Evolutionary conservation across 2,113 vertebrate genomes (phyloP).

Genomic region (Corythornis cristatus): DNA sequence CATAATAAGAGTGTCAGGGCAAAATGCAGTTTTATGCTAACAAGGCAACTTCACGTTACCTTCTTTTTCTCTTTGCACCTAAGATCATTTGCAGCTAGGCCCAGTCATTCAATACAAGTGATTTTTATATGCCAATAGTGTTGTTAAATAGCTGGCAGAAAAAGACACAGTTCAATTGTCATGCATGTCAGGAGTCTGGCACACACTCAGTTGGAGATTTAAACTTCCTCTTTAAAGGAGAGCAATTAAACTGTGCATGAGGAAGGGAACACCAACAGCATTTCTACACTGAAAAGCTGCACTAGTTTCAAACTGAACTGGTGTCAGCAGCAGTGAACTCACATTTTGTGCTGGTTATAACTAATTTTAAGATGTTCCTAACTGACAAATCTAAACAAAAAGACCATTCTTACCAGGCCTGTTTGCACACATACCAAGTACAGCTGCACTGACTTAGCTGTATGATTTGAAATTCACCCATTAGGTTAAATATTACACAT

Average conservation of each 20-base stretch:
- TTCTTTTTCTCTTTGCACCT: background rate
- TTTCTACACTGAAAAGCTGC: background rate
- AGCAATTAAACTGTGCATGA: slow-evolving; percentile 24
- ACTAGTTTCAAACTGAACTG: background rate
- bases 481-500: background rate
- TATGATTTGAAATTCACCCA: background rate
- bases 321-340: background rate
- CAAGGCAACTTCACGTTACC: background rate
- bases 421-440: background rate
- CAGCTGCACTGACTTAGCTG: background rate
- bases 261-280: background rate
- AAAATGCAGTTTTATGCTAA: background rate
- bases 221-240: slow-evolving; percentile 51
- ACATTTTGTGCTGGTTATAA: background rate
- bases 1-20: background rate
- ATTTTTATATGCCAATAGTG: slow-evolving; percentile 46
- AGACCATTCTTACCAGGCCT: background rate
- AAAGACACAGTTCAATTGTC: slow-evolving; percentile 54
- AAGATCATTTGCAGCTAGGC: background rate
- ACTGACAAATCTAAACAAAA: slow-evolving; percentile 13
- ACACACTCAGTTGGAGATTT: slow-evolving; percentile 44
- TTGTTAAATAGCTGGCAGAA: slow-evolving; percentile 40
- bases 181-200: slow-evolving; percentile 57
- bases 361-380: slow-evolving; percentile 19
- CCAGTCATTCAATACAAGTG: background rate